phyloP scores from a whole-genome alignment of 2,888 invertebrate species.

The Caenorhabditis wallacei region DNA sequence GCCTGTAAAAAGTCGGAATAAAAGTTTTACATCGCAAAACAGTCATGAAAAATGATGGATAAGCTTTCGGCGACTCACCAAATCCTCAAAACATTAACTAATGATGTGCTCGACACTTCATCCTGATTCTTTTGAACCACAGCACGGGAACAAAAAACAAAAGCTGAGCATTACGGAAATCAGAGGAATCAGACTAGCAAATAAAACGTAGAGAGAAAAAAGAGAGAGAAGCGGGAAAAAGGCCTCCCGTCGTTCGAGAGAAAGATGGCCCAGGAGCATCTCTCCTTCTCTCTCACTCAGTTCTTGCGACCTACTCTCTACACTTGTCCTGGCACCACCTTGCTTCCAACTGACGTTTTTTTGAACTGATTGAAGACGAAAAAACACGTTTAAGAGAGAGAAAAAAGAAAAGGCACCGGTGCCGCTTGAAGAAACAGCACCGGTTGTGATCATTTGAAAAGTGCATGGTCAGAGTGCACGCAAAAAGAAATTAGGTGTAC shows the following conservation, averaged over 20 bases:
- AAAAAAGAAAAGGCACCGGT: slow-evolving; percentile 4
- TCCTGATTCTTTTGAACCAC: not conserved
- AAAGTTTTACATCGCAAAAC: too few relatives aligned
- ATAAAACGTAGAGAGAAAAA: slow-evolving; percentile 12
- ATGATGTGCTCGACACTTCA: too few relatives aligned
- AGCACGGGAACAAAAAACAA: slow-evolving; percentile 6
- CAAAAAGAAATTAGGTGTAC: slow-evolving; percentile 54
- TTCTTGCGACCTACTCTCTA: slow-evolving; percentile 38
- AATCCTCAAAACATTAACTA: too few relatives aligned
- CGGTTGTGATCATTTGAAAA: slow-evolving; percentile 9
- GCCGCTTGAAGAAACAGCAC: slow-evolving; percentile 21
- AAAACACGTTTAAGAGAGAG: slow-evolving; percentile 8
- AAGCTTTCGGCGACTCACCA: too few relatives aligned
- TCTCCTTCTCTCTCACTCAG: slow-evolving; percentile 3
- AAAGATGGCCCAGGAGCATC: slow-evolving; percentile 31
- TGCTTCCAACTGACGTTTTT: slow-evolving; percentile 53
- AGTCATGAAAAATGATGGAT: too few relatives aligned
- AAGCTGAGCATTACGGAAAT: not conserved
- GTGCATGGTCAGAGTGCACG: slow-evolving; percentile 25
- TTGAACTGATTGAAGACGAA: slow-evolving; percentile 8
- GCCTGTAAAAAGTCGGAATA: too few relatives aligned
- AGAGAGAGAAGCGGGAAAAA: slow-evolving; percentile 6
- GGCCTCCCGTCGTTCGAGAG: slow-evolving; percentile 36
- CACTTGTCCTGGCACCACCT: slow-evolving; percentile 15
- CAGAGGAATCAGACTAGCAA: slow-evolving; percentile 14